Conservation (phyloP, 92 coral and sea anemone species). For the Porites evermanni region DNA sequence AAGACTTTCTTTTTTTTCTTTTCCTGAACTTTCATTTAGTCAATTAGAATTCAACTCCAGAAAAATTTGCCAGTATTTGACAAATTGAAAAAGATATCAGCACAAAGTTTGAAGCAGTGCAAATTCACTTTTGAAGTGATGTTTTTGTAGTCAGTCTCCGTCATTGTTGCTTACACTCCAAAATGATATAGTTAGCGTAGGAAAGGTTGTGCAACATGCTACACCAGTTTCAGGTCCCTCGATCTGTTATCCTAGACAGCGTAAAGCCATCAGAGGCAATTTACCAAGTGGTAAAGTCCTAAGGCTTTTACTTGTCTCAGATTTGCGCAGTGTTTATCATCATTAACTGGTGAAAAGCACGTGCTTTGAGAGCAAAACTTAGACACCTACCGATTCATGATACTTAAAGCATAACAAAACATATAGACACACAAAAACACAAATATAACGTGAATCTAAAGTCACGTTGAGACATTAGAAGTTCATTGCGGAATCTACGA, state of each 20-base stretch:
- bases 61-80: too few species aligned
- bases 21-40: too few species aligned
- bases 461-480: background rate
- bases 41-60: too few species aligned
- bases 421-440: slow-evolving; percentile 1
- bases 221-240: slow-evolving; percentile 77
- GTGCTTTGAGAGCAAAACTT: background rate
- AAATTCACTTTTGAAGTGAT: too few species aligned
- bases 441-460: background rate
- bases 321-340: slow-evolving; percentile 99
- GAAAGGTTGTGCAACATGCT: background rate
- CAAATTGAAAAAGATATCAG: too few species aligned
- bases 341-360: slow-evolving; percentile 79
- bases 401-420: background rate
- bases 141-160: too few species aligned
- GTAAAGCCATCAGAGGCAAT: slow-evolving; percentile 1
- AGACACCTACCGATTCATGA: background rate
- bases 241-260: slow-evolving; percentile 64
- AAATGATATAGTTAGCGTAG: background rate
- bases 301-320: slow-evolving; percentile 59
- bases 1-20: too few species aligned
- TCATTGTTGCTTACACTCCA: background rate
- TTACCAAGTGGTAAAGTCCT: slow-evolving; percentile 3
- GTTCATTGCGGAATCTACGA: too few species aligned
- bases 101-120: too few species aligned